phyloP scores from a whole-genome alignment of 2,797 vertebrate species.

The Gymnodraco acuticeps region DNA sequence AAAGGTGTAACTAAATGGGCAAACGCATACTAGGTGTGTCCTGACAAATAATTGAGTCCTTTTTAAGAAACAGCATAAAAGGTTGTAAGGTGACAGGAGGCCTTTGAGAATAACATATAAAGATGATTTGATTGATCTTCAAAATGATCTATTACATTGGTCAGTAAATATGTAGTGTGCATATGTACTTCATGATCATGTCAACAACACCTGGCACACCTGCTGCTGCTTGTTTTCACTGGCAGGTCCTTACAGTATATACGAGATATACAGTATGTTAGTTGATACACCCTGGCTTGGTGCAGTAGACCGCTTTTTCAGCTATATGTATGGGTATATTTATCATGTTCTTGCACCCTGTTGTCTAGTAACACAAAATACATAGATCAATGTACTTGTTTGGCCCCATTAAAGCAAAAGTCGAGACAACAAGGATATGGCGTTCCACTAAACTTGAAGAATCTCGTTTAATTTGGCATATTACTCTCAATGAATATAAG shows the following conservation, averaged over 20 bases:
- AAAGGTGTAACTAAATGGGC: slow-evolving; percentile 1
- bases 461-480: no score
- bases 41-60: not conserved
- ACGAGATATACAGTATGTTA: slow-evolving; percentile 18
- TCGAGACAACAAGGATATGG: no score
- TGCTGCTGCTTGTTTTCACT: slow-evolving; percentile 11
- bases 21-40: not conserved
- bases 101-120: not conserved
- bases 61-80: slow-evolving; percentile 6
- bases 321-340: slow-evolving; percentile 29
- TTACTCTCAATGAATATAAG: no score
- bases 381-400: slow-evolving; percentile 4
- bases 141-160: not conserved
- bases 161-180: not conserved
- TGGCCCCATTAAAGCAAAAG: not conserved
- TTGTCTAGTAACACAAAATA: slow-evolving; percentile 6
- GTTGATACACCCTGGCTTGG: slow-evolving; percentile 3
- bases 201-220: slow-evolving; percentile 6
- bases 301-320: not conserved
- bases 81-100: not conserved
- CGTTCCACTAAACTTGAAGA: no score
- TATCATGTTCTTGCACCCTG: slow-evolving; percentile 13
- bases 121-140: not conserved
- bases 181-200: not conserved
- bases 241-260: slow-evolving; percentile 1